Evolutionary conservation across 2,888 invertebrate species (phyloP).

Genomic region (Mamestra brassicae): DNA sequence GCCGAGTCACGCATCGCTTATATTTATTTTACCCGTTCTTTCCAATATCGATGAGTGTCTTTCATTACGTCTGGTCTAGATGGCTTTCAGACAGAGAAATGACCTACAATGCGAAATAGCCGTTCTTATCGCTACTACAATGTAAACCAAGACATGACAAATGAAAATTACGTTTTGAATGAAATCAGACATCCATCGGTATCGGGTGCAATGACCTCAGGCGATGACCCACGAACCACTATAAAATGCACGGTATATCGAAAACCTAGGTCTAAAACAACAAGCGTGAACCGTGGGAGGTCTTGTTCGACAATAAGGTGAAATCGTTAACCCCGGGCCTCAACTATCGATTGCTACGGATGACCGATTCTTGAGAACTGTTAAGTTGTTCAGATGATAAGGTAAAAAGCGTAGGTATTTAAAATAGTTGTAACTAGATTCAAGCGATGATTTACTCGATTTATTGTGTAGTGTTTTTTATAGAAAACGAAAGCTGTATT

Average conservation of each 20-base stretch:
- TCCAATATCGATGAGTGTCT: background rate
- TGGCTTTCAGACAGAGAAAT: no score
- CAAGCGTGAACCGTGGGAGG: constrained; percentile 22
- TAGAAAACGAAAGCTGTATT: constrained; percentile 20
- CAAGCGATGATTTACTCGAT: background rate
- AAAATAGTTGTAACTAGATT: constrained; percentile 16
- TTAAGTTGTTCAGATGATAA: constrained; percentile 21
- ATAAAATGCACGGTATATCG: constrained; percentile 3
- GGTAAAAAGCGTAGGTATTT: constrained; percentile 19
- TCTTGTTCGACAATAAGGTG: constrained; percentile 35
- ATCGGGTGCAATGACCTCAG: constrained; percentile 22
- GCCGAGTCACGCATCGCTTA: background rate
- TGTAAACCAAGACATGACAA: background rate
- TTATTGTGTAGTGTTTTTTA: background rate
- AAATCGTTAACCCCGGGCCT: constrained; percentile 46
- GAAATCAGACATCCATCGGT: background rate
- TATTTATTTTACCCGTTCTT: background rate
- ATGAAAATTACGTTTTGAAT: background rate
- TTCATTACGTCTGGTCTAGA: no score
- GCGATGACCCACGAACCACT: background rate
- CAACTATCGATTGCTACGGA: constrained; percentile 49
- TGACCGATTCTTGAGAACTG: constrained; percentile 34
- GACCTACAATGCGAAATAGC: no score
- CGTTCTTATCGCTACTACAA: no score
- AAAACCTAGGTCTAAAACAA: background rate